These are phyloP conservation scores for Suncus etruscus DNA, from an alignment of 2,113 vertebrate species.

Conservation along the genomic window DNA sequence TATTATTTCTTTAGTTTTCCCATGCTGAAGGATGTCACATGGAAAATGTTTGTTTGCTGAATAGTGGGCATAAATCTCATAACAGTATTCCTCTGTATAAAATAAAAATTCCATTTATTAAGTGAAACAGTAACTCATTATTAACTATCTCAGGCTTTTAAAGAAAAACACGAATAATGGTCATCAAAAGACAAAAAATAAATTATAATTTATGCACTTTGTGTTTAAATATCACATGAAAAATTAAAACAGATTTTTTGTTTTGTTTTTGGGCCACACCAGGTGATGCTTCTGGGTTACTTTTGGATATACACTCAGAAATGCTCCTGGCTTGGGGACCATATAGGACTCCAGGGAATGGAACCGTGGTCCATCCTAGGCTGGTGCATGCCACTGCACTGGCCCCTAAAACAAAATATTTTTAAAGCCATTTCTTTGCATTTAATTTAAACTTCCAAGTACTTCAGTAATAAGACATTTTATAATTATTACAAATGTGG, in stretches of 20 bases:
- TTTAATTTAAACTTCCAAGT: constrained; percentile 15
- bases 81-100: not conserved
- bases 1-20: not conserved
- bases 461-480: not conserved
- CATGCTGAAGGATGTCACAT: not conserved
- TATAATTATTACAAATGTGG: not conserved
- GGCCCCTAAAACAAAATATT: not conserved
- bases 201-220: constrained; percentile 3
- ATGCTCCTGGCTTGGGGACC: too few species aligned
- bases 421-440: not conserved
- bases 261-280: too few species aligned
- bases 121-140: not conserved
- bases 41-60: not conserved
- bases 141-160: not conserved
- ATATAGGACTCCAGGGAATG: too few species aligned
- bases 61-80: not conserved
- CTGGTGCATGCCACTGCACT: too few species aligned
- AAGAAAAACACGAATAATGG: too few species aligned
- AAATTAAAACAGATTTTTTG: not conserved
- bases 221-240: constrained; percentile 32
- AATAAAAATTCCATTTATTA: not conserved
- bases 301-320: too few species aligned
- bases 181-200: not conserved
- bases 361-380: too few species aligned
- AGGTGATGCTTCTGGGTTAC: too few species aligned